Evolutionary conservation across 30 jellyfish, hydroid and myxozoan genomes (phyloP), one percentile per base, ranked within the genome.

Genomic region (Catostylus mosaicus): DNA sequence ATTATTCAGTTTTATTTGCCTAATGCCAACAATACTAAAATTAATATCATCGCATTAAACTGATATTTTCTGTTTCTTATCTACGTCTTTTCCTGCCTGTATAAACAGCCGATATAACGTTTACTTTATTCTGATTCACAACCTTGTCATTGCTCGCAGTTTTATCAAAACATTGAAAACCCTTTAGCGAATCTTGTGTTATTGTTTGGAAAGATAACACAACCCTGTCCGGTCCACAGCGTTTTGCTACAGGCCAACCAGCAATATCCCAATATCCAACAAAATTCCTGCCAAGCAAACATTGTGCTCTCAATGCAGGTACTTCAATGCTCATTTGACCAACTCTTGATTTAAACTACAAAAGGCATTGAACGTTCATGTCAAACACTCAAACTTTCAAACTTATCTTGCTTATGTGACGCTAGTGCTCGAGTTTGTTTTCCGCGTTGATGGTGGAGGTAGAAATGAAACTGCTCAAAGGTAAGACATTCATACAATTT

Each of bases 181-280:
- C 63, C 24, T 2, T 16, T 2, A 9, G 63, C 23, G 24, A 59
- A 23, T 23, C 36, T 7, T 59, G 20, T 59, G 19, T 59, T 20
- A 24, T 59, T 59, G 38, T 59, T 59, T 59, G 38, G 40, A 7
- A 8, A 59, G 38, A 59, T 59, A 59, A 23, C 71, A 59, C 23
- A 27, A 1, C 11, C 19, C 26, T 18, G 20, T 37, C 71, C 19
- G 67, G 18, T 23, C 36, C 36, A 26, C 38, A 26, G 38, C 71
- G 71, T 59, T 59, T 59, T 68, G 40, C 80, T 46, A 19, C 65
- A 68, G 12, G 63, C 80, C 64, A 23, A 68, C 80, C 80, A 7
- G 64, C 80, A 68, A 33, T 68, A 68, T 68, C 54, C 57, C 80
- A 18, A 24, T 14, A 20, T 61, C 43, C 74, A 61, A 24, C 74